phyloP scores from a whole-genome alignment of 1,140 invertebrate species.

The Drosophila seguyi region DNA sequence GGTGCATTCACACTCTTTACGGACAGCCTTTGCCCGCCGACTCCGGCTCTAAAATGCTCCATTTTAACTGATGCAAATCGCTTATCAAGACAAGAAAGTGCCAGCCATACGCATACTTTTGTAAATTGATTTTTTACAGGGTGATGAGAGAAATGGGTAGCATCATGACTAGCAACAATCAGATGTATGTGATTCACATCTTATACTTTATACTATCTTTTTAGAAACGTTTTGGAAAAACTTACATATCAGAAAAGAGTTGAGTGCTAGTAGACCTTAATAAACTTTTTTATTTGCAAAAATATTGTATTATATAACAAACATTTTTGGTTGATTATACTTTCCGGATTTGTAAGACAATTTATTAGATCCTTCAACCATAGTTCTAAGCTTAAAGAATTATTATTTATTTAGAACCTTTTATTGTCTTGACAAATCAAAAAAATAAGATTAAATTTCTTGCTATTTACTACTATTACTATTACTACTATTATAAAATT shows the following conservation, averaged over 20 bases:
- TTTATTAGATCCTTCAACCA: not conserved
- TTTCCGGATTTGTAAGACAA: not conserved
- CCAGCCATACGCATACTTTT: slow-evolving; percentile 41
- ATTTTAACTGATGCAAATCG: slow-evolving; percentile 78
- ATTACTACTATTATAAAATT: not conserved
- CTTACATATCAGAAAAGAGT: no score
- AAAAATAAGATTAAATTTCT: not conserved
- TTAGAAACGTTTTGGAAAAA: not conserved
- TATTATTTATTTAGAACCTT: not conserved
- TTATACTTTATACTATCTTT: no score
- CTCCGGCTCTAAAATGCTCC: slow-evolving; percentile 72
- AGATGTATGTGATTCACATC: no score
- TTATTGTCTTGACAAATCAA: not conserved
- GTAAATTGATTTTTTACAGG: slow-evolving; percentile 36
- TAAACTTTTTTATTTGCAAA: no score
- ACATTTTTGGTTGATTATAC: not conserved
- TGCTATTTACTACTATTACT: no score
- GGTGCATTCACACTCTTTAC: slow-evolving; percentile 65
- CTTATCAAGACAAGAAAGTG: slow-evolving; percentile 75
- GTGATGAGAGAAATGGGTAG: slow-evolving; percentile 9
- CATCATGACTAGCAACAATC: not conserved
- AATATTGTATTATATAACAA: not conserved
- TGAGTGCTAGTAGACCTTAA: no score
- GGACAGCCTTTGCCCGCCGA: slow-evolving; percentile 17
- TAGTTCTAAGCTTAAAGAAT: not conserved